These are phyloP conservation scores for Mus minutoides DNA, from an alignment of 2,797 vertebrate genomes.

Conservation along the genomic window DNA sequence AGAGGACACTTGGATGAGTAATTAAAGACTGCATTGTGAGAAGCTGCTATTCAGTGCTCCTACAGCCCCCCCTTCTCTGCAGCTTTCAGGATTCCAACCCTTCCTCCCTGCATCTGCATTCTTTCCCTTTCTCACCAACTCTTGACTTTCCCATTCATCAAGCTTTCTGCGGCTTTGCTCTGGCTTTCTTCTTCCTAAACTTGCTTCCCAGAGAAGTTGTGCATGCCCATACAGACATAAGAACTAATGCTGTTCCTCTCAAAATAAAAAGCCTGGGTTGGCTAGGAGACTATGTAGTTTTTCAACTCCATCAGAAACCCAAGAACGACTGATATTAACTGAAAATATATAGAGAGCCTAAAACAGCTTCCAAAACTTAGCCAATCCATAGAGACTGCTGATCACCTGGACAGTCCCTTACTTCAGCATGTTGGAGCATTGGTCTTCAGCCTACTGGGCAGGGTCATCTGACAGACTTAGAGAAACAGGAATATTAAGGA, in stretches of 20 bases:
- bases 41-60: background rate
- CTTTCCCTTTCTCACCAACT: background rate
- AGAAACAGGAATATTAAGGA: too few relatives aligned
- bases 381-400: too few relatives aligned
- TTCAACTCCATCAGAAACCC: too few relatives aligned
- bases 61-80: background rate
- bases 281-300: too few relatives aligned
- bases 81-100: background rate
- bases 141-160: background rate
- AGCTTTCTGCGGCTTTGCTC: background rate
- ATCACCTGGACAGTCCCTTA: too few relatives aligned
- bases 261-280: too few relatives aligned
- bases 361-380: too few relatives aligned
- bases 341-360: too few relatives aligned
- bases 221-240: background rate
- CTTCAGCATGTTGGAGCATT: too few relatives aligned
- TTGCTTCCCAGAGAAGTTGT: constrained; percentile 14
- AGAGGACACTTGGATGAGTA: background rate
- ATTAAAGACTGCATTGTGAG: background rate
- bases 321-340: too few relatives aligned
- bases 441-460: too few relatives aligned
- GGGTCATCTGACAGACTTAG: too few relatives aligned
- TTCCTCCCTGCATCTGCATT: background rate
- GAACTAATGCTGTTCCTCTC: background rate
- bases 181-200: background rate